Base-by-base conservation (phyloP, 2,113 vertebrate genomes). In the Cinclus cinclus region DNA sequence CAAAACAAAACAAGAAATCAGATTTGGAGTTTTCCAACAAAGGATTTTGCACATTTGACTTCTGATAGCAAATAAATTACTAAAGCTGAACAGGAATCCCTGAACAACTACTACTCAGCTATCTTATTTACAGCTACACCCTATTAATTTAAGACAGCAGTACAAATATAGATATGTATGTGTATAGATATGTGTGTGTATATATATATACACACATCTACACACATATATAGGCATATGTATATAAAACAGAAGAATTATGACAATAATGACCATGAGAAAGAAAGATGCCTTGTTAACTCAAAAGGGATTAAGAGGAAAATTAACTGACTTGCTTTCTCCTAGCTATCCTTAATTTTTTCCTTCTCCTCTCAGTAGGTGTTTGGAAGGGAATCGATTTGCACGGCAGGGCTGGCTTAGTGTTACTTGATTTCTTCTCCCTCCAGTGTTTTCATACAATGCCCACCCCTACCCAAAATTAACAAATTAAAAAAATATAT, bases 101-200 rank as follows among this genome's bases (percentile, higher is more conserved):
- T 94, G 85, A 83, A 94, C 82, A 86, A 71, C 95, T 96, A 91
- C 93, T 96, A 97, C 91, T 83, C 97, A 91, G 83, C 95, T 95
- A 89, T 65, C 81, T 94, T 98, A 97, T 97, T 97, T 97, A 98
- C 97, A 98, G 86, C 88, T 83, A 84, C 44, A 95, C 41, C 27
- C 17, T 62, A 68, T 93, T 83, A 89, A 82, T 80, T 85, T 78
- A 94, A 89, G 74, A 95, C 64, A 89, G 63, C 52, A 91, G 80
- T 96, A 96, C 91, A 97, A 96, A 96, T 95, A 95, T 95, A 71
- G 65, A 52, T 81, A 8, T 69, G 11, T 68, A 3, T 59, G 25
- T 49, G 21, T 60, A 1, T 47, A 3, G 58, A 6, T 24, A 3
- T 65, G 1, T 42, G 7, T 19, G 1, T 83, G 2, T 83, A 3